Evolutionary conservation across 1,140 invertebrate species (phyloP), one percentile per base, ranked within the genome.

Genomic region (Octopus sinensis): DNA sequence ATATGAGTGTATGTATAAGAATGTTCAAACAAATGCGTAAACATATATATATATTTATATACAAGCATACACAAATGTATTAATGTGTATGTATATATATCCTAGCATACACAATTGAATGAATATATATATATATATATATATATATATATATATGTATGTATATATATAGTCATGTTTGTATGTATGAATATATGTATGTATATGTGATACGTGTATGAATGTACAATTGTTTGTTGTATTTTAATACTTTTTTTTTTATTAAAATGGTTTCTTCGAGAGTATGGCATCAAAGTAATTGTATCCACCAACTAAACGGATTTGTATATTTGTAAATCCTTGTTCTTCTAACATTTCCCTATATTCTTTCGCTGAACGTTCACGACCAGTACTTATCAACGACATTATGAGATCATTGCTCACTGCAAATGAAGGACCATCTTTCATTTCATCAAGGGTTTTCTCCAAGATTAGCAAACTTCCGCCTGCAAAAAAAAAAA

Each of bases 401-500:
- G 86, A 79, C 84, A 88, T 84, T 4, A 84, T 56, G 43, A 88
- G 76, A 68, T 87, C 85, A 80, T 84, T 84, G 73, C 84, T 82
- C 9, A 86, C 54, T 4, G 84, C 84, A 7, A 82, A n/a, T 62
- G 85, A 79, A 68, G 87, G 87, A 75, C 85, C 84, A 51, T 80
- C 80, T 76, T 84, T 83, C 5, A 83, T 79, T 23, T 86, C 86
- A 68, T 84, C 83, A 5, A 88, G 83, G 9, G 85, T 78, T 68
- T 88, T 87, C 75, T 88, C 87, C 77, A 86, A 62, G 4, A 88
- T 80, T 6, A 88, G 79, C n/a, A 88, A 62, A 54, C 84, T 84
- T 6, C 87, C 87, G 79, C 87, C 87, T 88, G 71, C 6, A 84
- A 84, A 54, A 53, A 51, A 30, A 52, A 23, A 75, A 82, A 43